Evolutionary conservation across 2,797 vertebrate species (phyloP).

Genomic region (Lepidocolaptes lacrymiger): DNA sequence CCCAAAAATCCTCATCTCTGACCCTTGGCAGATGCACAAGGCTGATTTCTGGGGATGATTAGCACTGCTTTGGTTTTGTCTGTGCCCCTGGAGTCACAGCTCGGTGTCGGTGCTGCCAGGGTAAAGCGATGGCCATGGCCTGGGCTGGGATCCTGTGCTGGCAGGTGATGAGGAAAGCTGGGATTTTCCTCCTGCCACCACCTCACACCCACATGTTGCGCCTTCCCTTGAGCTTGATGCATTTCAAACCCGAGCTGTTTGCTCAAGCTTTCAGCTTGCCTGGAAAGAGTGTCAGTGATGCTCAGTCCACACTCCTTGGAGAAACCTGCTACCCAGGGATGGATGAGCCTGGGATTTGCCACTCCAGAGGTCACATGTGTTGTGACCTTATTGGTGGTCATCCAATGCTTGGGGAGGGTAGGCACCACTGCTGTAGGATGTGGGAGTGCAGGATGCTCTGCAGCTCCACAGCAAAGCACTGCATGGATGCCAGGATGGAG

Average conservation of each 20-base stretch:
- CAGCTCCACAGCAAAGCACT: neutral
- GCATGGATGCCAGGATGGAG: neutral
- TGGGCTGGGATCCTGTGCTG: neutral
- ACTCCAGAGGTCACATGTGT: fast-evolving
- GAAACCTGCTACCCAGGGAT: fast-evolving
- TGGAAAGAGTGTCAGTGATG: neutral
- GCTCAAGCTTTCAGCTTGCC: neutral
- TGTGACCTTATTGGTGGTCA: fast-evolving
- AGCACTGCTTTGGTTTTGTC: neutral
- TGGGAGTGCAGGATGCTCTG: neutral
- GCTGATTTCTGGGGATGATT: neutral
- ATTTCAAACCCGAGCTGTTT: neutral
- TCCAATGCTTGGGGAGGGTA: neutral
- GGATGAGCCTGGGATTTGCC: neutral
- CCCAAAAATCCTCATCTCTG: conserved; percentile 13
- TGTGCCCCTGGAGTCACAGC: neutral
- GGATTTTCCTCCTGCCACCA: neutral
- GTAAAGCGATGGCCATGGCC: fast-evolving
- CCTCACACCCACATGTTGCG: neutral
- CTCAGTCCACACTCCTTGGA: fast-evolving
- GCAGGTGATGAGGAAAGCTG: neutral
- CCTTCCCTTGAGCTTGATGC: neutral
- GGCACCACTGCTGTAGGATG: fast-evolving
- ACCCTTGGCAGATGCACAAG: neutral
- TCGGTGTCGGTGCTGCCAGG: fast-evolving